Evolutionary conservation across 2,797 vertebrate species (phyloP).

Genomic region (Smutsia temminckii): DNA sequence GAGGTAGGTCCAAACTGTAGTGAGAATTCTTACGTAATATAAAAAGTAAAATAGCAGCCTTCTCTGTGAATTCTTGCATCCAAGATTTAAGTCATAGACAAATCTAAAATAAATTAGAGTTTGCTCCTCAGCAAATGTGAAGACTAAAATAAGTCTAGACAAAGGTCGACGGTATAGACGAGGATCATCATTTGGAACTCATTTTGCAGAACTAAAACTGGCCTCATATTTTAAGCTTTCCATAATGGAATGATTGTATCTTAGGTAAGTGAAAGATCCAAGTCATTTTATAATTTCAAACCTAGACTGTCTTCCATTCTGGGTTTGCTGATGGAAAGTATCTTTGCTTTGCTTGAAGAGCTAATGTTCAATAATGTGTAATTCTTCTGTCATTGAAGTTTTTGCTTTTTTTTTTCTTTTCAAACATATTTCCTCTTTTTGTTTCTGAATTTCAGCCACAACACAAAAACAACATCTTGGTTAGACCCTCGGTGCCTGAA

Average conservation of each 20-base stretch:
- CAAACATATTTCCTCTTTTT: constrained; percentile 75
- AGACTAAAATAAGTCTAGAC: neutral
- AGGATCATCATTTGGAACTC: neutral
- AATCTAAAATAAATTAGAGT: constrained; percentile 56
- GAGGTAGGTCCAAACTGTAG: constrained; percentile 41
- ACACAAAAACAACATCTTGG: constrained; percentile 99
- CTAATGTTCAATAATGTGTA: neutral
- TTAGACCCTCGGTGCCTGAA: constrained; percentile 99
- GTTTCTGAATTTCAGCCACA: constrained; percentile 91
- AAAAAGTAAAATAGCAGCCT: constrained; percentile 66
- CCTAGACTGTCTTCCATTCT: neutral
- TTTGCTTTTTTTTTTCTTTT: constrained; percentile 35
- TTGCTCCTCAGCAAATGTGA: neutral
- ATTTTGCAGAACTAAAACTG: constrained; percentile 23
- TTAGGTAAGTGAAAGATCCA: neutral
- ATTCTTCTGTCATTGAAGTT: constrained; percentile 51
- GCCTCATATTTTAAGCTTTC: neutral
- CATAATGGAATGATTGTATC: neutral
- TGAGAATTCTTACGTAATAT: constrained; percentile 28
- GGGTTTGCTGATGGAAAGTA: neutral
- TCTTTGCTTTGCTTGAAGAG: neutral
- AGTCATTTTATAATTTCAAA: neutral
- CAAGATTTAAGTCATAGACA: constrained; percentile 48
- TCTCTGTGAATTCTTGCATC: constrained; percentile 50
- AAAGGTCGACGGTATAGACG: neutral